Evolutionary conservation across 2,797 vertebrate genomes (phyloP).

Genomic region (Dendrocincla fuliginosa): DNA sequence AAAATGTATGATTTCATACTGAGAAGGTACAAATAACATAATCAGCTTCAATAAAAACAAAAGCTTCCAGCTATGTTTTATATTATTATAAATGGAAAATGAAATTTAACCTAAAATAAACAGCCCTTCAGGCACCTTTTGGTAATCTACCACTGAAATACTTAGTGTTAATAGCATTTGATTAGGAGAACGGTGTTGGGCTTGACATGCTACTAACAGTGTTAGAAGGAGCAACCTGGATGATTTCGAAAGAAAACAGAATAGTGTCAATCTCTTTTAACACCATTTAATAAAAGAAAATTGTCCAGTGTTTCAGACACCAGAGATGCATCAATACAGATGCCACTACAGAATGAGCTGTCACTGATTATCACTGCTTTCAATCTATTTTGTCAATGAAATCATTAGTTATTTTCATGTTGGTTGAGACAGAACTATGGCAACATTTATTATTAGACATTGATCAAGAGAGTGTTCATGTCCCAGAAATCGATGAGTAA

Average conservation of each 20-base stretch:
- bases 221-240: background rate
- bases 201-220: background rate
- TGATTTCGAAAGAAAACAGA: background rate
- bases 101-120: background rate
- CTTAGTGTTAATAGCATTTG: background rate
- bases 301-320: background rate
- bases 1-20: background rate
- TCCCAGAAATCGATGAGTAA: background rate
- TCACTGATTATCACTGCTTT: constrained; percentile 22
- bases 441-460: constrained; percentile 21
- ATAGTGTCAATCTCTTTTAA: constrained; percentile 30
- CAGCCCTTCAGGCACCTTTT: background rate
- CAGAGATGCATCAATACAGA: constrained; percentile 18
- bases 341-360: constrained; percentile 28
- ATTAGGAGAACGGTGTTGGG: background rate
- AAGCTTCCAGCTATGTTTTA: background rate
- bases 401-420: constrained; percentile 37
- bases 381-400: constrained; percentile 46
- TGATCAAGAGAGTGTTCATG: background rate
- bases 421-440: constrained; percentile 15
- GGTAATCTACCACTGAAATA: background rate
- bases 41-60: background rate
- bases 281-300: constrained; percentile 36
- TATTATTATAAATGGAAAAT: background rate
- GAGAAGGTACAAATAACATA: background rate